Conservation (phyloP, 2,113 vertebrate species). For the Gallinago jamesoni region DNA sequence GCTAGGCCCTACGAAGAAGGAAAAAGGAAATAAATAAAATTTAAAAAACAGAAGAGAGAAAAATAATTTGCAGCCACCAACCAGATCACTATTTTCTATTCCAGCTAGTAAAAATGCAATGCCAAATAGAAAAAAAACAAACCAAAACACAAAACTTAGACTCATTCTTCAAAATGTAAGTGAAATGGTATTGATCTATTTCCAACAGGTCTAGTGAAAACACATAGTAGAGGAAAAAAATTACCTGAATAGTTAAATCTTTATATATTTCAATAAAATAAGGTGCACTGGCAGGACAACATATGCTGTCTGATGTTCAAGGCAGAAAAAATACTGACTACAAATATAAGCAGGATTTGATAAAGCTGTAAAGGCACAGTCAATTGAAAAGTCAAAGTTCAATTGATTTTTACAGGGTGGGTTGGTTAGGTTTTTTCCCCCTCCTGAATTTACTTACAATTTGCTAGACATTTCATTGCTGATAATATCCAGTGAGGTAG, state of each 20-base stretch:
- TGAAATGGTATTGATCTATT: not conserved
- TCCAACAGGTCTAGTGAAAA: not conserved
- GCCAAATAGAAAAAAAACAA: not conserved
- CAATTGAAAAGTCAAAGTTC: not conserved
- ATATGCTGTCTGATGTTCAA: not conserved
- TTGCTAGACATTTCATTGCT: constrained; percentile 88
- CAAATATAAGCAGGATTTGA: not conserved
- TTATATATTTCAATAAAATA: not conserved
- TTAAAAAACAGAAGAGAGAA: not conserved
- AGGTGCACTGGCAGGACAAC: not conserved
- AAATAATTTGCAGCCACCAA: not conserved
- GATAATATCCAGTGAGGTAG: constrained; percentile 90
- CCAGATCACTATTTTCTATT: not conserved
- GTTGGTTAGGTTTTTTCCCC: not conserved
- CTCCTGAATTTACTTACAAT: constrained; percentile 79
- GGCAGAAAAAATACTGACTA: not conserved
- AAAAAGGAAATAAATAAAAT: not conserved
- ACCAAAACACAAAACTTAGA: not conserved
- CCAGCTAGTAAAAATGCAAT: not conserved
- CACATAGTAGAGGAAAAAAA: not conserved
- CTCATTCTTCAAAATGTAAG: not conserved
- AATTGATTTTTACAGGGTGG: not conserved
- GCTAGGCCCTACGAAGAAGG: constrained; percentile 77
- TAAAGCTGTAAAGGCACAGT: not conserved
- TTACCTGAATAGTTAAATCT: not conserved